These are phyloP conservation scores for Trididemnum miniatum DNA, from an alignment of 23 tunicate genomes.

Conservation along the genomic window DNA sequence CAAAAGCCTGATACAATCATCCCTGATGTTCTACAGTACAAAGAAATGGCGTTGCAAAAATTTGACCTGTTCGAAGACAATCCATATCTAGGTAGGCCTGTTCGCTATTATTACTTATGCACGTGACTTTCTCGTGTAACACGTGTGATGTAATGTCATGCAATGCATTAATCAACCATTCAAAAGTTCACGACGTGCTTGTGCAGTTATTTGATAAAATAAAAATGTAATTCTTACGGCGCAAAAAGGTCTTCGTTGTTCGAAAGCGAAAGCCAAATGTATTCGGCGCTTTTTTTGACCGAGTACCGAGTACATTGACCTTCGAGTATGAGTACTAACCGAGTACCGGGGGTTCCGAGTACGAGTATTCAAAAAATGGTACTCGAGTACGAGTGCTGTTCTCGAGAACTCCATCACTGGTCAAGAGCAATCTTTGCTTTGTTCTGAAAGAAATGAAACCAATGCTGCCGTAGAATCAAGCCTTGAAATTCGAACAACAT, in stretches of 20 bases:
- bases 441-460: background rate
- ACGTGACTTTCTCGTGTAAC: background rate
- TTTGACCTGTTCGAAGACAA: background rate
- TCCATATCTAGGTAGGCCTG: slow-evolving; percentile 1
- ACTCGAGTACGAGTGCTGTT: background rate
- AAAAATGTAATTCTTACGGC: background rate
- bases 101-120: background rate
- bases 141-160: background rate
- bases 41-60: background rate
- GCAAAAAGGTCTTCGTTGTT: too few relatives aligned
- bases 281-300: too few relatives aligned
- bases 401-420: too few relatives aligned
- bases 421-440: background rate
- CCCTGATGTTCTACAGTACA: background rate
- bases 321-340: too few relatives aligned
- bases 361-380: background rate
- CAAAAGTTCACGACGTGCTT: background rate
- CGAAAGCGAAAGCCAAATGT: too few relatives aligned
- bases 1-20: background rate
- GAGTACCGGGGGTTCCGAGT: background rate
- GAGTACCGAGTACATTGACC: too few relatives aligned
- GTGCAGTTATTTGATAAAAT: background rate
- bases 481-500: background rate
- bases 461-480: background rate
- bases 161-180: background rate